A percentile compares a stretch with the other conserved stretches of the same genome.
phyloP scores from a whole-genome alignment of 35 echinoderm and acorn worm species.

The Acanthaster planci region DNA sequence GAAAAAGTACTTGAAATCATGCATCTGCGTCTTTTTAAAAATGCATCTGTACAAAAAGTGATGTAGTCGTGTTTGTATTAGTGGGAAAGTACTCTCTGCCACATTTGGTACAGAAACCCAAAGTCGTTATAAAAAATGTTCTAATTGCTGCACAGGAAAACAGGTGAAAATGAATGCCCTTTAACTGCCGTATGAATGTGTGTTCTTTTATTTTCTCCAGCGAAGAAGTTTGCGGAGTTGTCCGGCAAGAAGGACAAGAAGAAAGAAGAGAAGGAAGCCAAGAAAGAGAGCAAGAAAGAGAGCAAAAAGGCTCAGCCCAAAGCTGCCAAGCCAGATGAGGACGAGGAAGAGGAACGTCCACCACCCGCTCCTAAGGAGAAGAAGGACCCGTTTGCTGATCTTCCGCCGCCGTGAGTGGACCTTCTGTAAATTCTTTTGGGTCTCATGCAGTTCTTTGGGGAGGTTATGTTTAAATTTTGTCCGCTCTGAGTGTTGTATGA shows the following conservation, averaged over 20 bases:
- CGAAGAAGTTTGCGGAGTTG: conserved; percentile 76
- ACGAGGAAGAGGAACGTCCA: conserved; percentile 31
- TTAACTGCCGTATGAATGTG: too few relatives aligned
- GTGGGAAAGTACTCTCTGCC: not conserved
- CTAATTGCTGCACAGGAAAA: not conserved
- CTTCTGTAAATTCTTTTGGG: not conserved
- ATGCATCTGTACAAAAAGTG: too few relatives aligned
- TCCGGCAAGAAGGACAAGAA: conserved; percentile 60
- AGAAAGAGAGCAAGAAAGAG: conserved; percentile 67
- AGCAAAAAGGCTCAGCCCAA: conserved; percentile 55
- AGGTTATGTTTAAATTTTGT: too few relatives aligned
- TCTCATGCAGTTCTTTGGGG: too few relatives aligned
- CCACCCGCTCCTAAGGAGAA: conserved; percentile 54
- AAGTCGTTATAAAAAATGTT: too few relatives aligned
- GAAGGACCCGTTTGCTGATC: conserved; percentile 71
- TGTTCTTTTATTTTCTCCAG: conserved; percentile 42
- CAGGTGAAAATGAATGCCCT: too few relatives aligned
- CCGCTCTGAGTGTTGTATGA: too few relatives aligned
- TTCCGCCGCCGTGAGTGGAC: conserved; percentile 62
- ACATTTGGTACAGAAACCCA: too few relatives aligned
- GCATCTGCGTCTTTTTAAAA: too few relatives aligned
- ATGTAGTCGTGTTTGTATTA: too few relatives aligned
- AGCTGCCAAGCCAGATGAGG: conserved; percentile 30
- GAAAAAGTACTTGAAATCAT: too few relatives aligned
- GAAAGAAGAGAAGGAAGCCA: conserved; percentile 68